Base-by-base conservation (phyloP, 2,797 vertebrate genomes). In the Catamblyrhynchus diadema region DNA sequence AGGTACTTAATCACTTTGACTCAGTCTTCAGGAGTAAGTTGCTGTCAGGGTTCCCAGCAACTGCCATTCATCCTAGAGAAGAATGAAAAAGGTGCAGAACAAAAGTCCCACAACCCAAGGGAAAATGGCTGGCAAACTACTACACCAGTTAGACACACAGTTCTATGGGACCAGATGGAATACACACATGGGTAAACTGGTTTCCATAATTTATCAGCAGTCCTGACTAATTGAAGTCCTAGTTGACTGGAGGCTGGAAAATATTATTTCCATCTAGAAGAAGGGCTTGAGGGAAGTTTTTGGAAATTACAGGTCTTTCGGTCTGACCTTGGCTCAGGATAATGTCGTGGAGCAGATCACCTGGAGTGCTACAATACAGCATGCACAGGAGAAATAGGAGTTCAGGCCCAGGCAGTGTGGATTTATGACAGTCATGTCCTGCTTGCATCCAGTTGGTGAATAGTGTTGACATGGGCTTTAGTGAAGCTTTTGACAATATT, bases 101-200 rank as follows among this genome's bases (percentile, higher is more conserved):
- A 25, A 39, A 72, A 45, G 14, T 37, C 24, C 6, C 24, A 59
- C 9, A n/a, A 6, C 25, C 28, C 16, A 72, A 59, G 14, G 9
- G 11, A 44, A 80, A 50, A 37, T 14, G 13, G 9, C 44, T 32
- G 57, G 15, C 14, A 42, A 28, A 8, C 6, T 50, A 8, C 14
- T 37, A 51, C 28, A 51, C 16, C 9, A 30, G 28, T 33, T 30
- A 44, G 50, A 72, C 37, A 37, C 4, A 2, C 17, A 28, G 7
- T 7, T 64, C 32, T 57, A 27, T 60, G 22, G 15, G 35, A 25
- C 4, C 5, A 37, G 27, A 28, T 28, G 27, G 27, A 50, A 71
- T 17, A 20, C 13, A 13, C 3, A 19, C 18, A 24, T 17, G 7
- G 10, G 3, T 42, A 7, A 57, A 14, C n/a, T 2, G 2, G 3